Percentiles rank a stretch among this genome's conserved stretches.
phyloP scores from a whole-genome alignment of 2,113 vertebrate genomes.

The Solea senegalensis region DNA sequence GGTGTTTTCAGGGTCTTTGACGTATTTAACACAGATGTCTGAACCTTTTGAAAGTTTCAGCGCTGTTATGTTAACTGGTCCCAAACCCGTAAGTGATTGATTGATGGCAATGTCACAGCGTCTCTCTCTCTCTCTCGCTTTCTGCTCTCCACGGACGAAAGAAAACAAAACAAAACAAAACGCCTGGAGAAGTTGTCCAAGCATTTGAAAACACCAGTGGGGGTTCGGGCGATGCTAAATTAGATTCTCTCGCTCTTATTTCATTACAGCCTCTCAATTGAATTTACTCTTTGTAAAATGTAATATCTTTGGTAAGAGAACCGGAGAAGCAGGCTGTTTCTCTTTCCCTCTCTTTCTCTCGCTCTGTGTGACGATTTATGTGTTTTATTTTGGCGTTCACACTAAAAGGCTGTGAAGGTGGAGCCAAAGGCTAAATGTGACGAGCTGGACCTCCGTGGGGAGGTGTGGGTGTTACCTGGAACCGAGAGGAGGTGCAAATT shows the following conservation, averaged over 20 bases:
- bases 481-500: slow-evolving; percentile 76
- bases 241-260: slow-evolving; percentile 71
- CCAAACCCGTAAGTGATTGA: slow-evolving; percentile 41
- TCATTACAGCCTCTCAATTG: slow-evolving; percentile 58
- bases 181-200: slow-evolving; percentile 69
- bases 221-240: slow-evolving; percentile 61
- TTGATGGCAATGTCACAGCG: slow-evolving; percentile 54
- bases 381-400: slow-evolving; percentile 56
- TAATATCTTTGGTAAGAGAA: slow-evolving; percentile 59
- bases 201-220: slow-evolving; percentile 70
- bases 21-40: slow-evolving; percentile 67
- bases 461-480: slow-evolving; percentile 60
- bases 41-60: slow-evolving; percentile 57
- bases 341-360: neutral
- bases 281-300: slow-evolving; percentile 64
- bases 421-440: slow-evolving; percentile 48
- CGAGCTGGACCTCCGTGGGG: slow-evolving; percentile 37
- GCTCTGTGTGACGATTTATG: neutral
- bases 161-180: slow-evolving; percentile 42
- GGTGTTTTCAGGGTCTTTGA: slow-evolving; percentile 51
- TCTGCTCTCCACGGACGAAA: slow-evolving; percentile 30
- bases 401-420: slow-evolving; percentile 50
- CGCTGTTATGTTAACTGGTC: slow-evolving; percentile 56
- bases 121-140: slow-evolving; percentile 21
- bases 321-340: slow-evolving; percentile 24